Conservation (phyloP, 2,113 vertebrate species). For the Ascaphus truei region DNA sequence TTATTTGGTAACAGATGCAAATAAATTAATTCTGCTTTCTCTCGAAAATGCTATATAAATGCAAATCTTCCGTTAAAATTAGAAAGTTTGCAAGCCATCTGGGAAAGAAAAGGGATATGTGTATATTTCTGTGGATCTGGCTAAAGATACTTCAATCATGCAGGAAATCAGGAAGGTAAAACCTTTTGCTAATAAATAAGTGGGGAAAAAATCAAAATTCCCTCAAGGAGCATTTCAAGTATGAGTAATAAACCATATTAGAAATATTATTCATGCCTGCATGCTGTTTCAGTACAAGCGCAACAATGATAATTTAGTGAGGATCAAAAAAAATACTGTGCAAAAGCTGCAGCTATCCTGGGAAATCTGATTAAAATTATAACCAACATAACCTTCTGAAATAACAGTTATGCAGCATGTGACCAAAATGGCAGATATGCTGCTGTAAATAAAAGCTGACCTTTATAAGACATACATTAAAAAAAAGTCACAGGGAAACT, state of each 20-base stretch:
- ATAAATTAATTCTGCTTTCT: no score
- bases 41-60: no score
- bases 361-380: constrained; percentile 20
- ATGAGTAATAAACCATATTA: constrained; percentile 29
- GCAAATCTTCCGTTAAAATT: background rate
- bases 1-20: no score
- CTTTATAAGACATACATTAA: constrained; percentile 23
- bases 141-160: constrained; percentile 5
- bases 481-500: no score
- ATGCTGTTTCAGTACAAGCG: constrained; percentile 1
- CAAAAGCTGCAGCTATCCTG: constrained; percentile 5
- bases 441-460: constrained; percentile 23
- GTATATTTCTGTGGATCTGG: background rate
- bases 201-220: constrained; percentile 19
- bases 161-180: constrained; percentile 5
- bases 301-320: constrained; percentile 25
- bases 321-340: constrained; percentile 18
- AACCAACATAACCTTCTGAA: constrained; percentile 4
- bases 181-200: constrained; percentile 16
- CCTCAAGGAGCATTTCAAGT: constrained; percentile 24
- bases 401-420: background rate
- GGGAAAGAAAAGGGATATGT: background rate
- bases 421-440: background rate
- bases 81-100: background rate
- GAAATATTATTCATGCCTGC: constrained; percentile 17